Percentiles rank a stretch among this genome's conserved stretches.
Conservation (phyloP, 1,140 invertebrate species). For the Anthonomus grandis region DNA sequence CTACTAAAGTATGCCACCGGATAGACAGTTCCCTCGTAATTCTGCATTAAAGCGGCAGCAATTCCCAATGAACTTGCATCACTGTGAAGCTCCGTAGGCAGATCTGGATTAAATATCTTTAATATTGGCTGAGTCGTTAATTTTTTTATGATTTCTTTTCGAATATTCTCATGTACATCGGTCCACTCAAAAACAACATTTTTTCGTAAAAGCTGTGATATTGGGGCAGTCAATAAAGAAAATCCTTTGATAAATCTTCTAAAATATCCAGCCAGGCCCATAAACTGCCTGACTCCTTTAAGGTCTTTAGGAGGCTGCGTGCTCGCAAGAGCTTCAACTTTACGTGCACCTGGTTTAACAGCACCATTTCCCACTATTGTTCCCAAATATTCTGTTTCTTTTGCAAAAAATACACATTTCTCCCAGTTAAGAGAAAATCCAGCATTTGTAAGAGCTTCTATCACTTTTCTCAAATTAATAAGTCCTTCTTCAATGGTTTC, state of each 20-base stretch:
- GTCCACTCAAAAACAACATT: background rate
- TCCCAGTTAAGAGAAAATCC: constrained; percentile 26
- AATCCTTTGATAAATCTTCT: too few relatives aligned
- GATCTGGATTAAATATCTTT: constrained; percentile 4
- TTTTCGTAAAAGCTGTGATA: too few relatives aligned
- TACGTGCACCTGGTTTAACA: constrained; percentile 32
- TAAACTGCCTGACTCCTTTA: constrained; percentile 41
- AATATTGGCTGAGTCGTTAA: constrained; percentile 2
- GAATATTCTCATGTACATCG: constrained; percentile 1
- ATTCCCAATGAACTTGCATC: constrained; percentile 10
- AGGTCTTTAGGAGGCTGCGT: constrained; percentile 32
- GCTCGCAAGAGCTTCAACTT: constrained; percentile 34
- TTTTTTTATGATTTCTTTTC: constrained; percentile 7
- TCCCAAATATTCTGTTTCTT: constrained; percentile 33
- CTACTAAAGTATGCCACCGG: constrained; percentile 6
- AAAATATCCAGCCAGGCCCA: too few relatives aligned
- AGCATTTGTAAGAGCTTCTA: constrained; percentile 22
- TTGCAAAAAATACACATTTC: constrained; percentile 40
- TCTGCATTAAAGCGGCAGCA: constrained; percentile 6
- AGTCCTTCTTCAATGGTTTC: constrained; percentile 30
- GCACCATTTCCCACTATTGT: constrained; percentile 28
- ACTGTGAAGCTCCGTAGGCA: background rate
- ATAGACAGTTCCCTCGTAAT: background rate
- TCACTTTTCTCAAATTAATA: constrained; percentile 26
- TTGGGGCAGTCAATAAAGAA: too few relatives aligned